Conservation (phyloP, 2,797 vertebrate species). For the Ctenopoma kingsleyae region DNA sequence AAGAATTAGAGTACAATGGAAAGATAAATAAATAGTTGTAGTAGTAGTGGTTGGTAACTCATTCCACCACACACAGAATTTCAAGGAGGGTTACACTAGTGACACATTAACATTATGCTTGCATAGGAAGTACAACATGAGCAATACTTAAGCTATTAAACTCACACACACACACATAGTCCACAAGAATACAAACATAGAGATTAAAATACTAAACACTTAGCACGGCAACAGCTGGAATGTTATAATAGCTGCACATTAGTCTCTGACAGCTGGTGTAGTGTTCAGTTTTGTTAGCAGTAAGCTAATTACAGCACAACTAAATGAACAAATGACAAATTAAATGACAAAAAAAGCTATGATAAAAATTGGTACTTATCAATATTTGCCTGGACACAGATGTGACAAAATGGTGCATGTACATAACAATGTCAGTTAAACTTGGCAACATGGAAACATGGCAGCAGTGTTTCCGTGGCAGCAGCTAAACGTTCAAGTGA, state of each 20-base stretch:
- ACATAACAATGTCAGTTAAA: neutral
- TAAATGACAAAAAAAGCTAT: neutral
- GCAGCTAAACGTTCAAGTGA: no score
- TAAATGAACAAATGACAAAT: neutral
- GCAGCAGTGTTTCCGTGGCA: no score
- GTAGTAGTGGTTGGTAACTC: neutral
- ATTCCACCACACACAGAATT: neutral
- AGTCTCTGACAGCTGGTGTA: neutral
- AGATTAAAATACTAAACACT: neutral
- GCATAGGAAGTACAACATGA: neutral
- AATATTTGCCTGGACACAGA: neutral
- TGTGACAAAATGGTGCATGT: conserved; percentile 3
- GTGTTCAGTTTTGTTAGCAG: neutral
- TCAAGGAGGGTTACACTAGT: neutral
- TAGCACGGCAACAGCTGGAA: neutral
- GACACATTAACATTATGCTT: neutral
- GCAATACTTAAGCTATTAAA: neutral
- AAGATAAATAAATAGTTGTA: no score
- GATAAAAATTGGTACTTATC: neutral
- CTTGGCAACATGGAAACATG: no score
- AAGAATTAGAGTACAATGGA: no score
- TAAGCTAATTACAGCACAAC: neutral
- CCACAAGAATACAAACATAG: neutral
- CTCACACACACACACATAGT: neutral
- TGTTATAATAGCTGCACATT: neutral